phyloP scores from a whole-genome alignment of 2,888 invertebrate genomes.

The Encarsia formosa region DNA sequence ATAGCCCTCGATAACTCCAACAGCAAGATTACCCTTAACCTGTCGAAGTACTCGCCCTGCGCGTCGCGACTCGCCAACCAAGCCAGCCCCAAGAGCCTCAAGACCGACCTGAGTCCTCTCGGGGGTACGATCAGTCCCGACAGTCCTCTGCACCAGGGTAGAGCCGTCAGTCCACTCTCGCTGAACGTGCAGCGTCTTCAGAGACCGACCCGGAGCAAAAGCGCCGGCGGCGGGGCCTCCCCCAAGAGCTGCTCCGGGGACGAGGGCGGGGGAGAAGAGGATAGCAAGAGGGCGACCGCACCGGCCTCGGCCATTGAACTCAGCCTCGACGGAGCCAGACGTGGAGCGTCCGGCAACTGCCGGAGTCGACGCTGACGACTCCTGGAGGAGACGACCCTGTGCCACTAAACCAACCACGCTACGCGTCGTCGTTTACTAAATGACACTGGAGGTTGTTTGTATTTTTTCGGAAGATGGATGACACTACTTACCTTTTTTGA shows the following conservation, averaged over 20 bases:
- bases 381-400: conserved; percentile 1
- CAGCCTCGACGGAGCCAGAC: conserved; percentile 27
- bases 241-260: not conserved
- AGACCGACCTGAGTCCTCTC: conserved; percentile 31
- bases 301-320: conserved; percentile 39
- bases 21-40: conserved; percentile 41
- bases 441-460: too few species aligned
- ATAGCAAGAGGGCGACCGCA: conserved; percentile 20
- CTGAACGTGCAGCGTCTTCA: too few species aligned
- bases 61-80: conserved; percentile 42
- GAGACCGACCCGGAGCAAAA: conserved; percentile 31
- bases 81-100: conserved; percentile 46
- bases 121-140: conserved; percentile 34
- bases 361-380: conserved; percentile 9
- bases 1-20: not conserved
- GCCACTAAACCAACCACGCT: too few species aligned
- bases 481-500: not conserved
- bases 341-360: conserved; percentile 9
- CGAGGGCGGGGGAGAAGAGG: conserved; percentile 18
- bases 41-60: conserved; percentile 49
- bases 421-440: too few species aligned
- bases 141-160: conserved; percentile 41
- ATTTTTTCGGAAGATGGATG: too few species aligned
- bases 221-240: conserved; percentile 28
- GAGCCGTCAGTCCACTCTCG: conserved; percentile 38